Evolutionary conservation across 2,888 invertebrate species (phyloP), one percentile per base, ranked within the genome.

Genomic region (Scotopteryx bipunctaria): DNA sequence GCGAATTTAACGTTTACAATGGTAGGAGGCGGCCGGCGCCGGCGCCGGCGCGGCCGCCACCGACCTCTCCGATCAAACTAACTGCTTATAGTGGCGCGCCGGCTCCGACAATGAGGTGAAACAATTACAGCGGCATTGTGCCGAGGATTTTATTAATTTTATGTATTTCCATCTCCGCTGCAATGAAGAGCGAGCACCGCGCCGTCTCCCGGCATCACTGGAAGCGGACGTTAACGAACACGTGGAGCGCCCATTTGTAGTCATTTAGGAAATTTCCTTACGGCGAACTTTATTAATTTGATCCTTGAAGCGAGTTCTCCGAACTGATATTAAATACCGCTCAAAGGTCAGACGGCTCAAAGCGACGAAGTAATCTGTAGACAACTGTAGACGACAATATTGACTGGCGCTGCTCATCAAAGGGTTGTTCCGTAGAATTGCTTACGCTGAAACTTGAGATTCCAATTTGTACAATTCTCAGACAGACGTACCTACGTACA

Each of bases 1-100:
- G 72, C 59, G 67, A 69, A 72, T 77, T 75, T 73, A 72, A 54
- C 67, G 67, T 72, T 76, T 76, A 77, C 71, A 69, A 70, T 73
- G 48, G 53, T 15, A 43, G 50, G 13, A 37, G 52, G 31, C 45
- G 23, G 44, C 55, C 49, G 60, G 55, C 54, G 57, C 60, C 45
- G 63, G 56, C 60, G 57, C 57, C 49, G 57, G 63, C 25, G n/a
- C 38, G n/a, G n/a, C n/a, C n/a, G n/a, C n/a, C n/a, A n/a, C n/a
- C 64, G 64, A 67, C 59, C 69, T 63, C 66, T 37, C 59, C 71
- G 74, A 77, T 78, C 76, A 76, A 71, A 59, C 57, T 52, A 53
- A 61, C 63, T 69, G 70, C 74, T 70, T 62, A 64, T 57, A 52
- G 59, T 58, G 58, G 54, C 35, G 32, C 29, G 51, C 41, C 42